Percentiles rank a stretch among this genome's conserved stretches.
Conservation (phyloP, 1,140 invertebrate species). For the Pseudobourletiella spinata region DNA sequence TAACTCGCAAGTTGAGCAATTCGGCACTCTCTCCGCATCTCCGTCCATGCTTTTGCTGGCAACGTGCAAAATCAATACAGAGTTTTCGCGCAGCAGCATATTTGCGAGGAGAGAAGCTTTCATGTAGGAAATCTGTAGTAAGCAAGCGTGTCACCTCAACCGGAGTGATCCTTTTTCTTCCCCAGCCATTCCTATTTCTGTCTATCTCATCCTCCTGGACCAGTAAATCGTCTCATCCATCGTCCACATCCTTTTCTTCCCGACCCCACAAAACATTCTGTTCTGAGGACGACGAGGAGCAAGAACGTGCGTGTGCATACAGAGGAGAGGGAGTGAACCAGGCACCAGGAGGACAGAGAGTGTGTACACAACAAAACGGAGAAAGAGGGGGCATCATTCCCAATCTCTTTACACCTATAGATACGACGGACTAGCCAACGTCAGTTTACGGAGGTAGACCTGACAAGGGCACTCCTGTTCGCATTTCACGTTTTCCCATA, state of each 20-base stretch:
- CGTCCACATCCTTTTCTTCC: neutral
- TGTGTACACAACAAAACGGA: neutral
- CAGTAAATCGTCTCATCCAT: neutral
- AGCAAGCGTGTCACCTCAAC: conserved; percentile 16
- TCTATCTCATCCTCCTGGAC: conserved; percentile 4
- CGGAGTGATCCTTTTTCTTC: conserved; percentile 6
- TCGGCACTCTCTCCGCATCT: neutral
- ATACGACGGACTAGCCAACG: too few relatives aligned
- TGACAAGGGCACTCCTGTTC: conserved; percentile 2
- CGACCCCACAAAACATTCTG: neutral
- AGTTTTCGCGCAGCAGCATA: conserved; percentile 27
- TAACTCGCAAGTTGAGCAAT: conserved; percentile 1
- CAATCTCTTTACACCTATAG: neutral
- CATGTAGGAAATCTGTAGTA: conserved; percentile 30
- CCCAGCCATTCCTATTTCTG: conserved; percentile 14
- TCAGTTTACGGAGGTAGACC: neutral
- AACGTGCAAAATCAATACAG: conserved; percentile 24
- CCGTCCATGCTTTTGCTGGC: neutral
- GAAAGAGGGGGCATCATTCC: neutral
- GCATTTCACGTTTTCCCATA: neutral
- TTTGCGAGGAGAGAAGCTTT: conserved; percentile 14
- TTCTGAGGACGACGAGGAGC: neutral
- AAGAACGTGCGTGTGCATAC: neutral
- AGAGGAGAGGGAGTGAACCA: neutral
- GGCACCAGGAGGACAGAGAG: neutral